Evolutionary conservation across 2,888 invertebrate genomes (phyloP).

Genomic region (Gastrophysa polygoni): DNA sequence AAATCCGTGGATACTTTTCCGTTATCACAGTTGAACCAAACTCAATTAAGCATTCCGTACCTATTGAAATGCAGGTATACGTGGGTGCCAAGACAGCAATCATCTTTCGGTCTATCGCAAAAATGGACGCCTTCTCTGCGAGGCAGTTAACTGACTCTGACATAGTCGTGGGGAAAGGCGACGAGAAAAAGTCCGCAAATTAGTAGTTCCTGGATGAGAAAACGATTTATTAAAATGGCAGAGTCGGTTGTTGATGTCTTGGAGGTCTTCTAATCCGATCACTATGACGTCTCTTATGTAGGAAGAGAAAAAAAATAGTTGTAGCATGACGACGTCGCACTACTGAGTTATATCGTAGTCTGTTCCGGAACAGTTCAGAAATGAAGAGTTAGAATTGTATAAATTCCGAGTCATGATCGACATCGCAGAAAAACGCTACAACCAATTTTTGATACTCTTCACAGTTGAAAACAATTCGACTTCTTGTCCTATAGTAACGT

Average conservation of each 20-base stretch:
- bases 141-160: constrained; percentile 21
- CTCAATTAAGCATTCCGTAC: constrained; percentile 32
- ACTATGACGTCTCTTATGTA: constrained; percentile 6
- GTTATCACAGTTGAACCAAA: constrained; percentile 27
- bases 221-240: constrained; percentile 11
- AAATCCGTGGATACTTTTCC: constrained; percentile 16
- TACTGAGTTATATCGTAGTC: too few relatives aligned
- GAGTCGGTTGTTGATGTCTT: background rate
- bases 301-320: too few relatives aligned
- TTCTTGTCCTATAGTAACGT: too few relatives aligned
- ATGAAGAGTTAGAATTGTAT: too few relatives aligned
- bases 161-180: constrained; percentile 27
- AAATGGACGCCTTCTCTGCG: constrained; percentile 29
- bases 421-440: too few relatives aligned
- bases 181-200: constrained; percentile 25
- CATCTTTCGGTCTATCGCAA: constrained; percentile 31
- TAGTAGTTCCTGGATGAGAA: constrained; percentile 23
- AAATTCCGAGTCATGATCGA: too few relatives aligned
- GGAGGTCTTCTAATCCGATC: constrained; percentile 2
- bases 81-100: constrained; percentile 31
- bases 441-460: too few relatives aligned
- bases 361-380: too few relatives aligned
- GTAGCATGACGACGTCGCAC: too few relatives aligned
- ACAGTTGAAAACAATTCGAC: too few relatives aligned
- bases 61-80: constrained; percentile 28